Conservation (phyloP, 2,113 vertebrate species). For the Stegostoma tigrinum region DNA sequence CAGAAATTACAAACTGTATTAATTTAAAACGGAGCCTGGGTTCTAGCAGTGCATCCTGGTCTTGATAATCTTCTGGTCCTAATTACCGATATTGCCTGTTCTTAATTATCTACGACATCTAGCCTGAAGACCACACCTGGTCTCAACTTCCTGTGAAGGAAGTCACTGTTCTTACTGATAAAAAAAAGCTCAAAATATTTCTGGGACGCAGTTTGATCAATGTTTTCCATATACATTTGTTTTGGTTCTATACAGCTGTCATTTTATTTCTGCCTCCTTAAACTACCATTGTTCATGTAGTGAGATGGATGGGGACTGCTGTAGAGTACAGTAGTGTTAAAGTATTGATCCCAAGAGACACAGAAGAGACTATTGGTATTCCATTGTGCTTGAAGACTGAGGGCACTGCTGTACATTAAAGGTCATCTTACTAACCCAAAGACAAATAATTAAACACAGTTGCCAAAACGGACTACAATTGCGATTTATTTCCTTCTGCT, state of each 20-base stretch:
- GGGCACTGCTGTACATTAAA: constrained; percentile 30
- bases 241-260: not conserved
- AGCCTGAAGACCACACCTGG: not conserved
- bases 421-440: constrained; percentile 30
- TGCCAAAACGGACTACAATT: constrained; percentile 17
- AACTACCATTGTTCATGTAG: not conserved
- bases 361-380: not conserved
- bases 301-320: constrained; percentile 4
- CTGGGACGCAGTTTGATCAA: not conserved
- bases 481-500: constrained; percentile 15
- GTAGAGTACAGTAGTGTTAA: constrained; percentile 8
- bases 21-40: not conserved
- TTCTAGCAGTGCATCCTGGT: not conserved
- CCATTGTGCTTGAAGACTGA: not conserved
- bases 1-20: not conserved
- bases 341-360: constrained; percentile 13
- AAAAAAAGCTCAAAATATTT: not conserved
- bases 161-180: not conserved
- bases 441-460: constrained; percentile 35
- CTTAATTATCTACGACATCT: not conserved
- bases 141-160: not conserved
- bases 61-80: not conserved
- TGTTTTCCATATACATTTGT: not conserved
- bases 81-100: not conserved
- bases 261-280: constrained; percentile 25